Evolutionary conservation across 2,797 vertebrate species (phyloP), one percentile per base, ranked within the genome.

Genomic region (Lophura swinhoii): DNA sequence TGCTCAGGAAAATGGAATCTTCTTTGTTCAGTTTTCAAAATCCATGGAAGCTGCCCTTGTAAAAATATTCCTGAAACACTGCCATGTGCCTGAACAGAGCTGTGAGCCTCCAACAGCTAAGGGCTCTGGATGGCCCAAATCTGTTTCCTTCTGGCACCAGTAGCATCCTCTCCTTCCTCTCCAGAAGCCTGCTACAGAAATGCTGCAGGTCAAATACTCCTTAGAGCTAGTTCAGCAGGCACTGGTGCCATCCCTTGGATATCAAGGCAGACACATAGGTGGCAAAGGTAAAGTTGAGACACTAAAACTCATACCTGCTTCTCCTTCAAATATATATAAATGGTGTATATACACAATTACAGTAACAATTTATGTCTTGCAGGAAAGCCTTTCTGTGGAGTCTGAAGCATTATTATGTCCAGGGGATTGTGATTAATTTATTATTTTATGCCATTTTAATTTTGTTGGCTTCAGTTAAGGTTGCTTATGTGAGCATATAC

Each of bases 171-270:
- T 55, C 12, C 35, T 76, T 24, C 17, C 41, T 3, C 31, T 14
- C 1, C 26, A 14, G 4, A 22, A 29, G 3, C 8, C 51, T 58
- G 31, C 2, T 2, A 3, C 4, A 12, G 12, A 31, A 53, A 3
- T 39, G 14, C 11, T 0, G 1, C 31, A 58, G 70, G 84, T 37
- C 74, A 81, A 88, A 78, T 91, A 84, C 33, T 66, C 31, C 1
- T 4, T 2, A 31, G 28, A 0, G 1, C 12, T 66, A 62, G 23
- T 49, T 58, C 51, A 6, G 0, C 49, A 13, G 0, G 31, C 12
- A 3, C 41, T 55, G 31, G 6, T 75, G 77, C 71, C 63, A 29
- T 43, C 53, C 37, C 16, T 51, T 55, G 77, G 67, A 75, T 72
- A 29, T 15, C 33, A 23, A 23, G 0, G 0, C 33, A 64, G 56